Percentiles rank a stretch among this genome's conserved stretches.
These are phyloP conservation scores for Biston stratarius DNA, from an alignment of 2,888 invertebrate genomes.

Conservation along the genomic window DNA sequence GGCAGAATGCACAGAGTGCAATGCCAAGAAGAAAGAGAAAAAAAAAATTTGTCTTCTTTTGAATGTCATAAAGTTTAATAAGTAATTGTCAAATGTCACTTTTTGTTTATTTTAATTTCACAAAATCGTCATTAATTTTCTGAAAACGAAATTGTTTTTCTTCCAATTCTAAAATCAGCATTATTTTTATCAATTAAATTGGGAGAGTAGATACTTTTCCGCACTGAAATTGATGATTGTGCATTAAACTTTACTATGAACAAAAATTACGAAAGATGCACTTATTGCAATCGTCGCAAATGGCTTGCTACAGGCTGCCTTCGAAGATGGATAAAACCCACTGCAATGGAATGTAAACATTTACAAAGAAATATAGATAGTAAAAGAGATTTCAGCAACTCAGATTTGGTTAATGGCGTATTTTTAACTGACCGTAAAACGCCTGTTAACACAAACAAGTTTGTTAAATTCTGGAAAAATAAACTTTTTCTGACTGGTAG, in stretches of 20 bases:
- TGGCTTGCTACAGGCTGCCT: slow-evolving; percentile 81
- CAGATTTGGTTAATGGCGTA: slow-evolving; percentile 76
- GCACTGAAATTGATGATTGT: slow-evolving; percentile 7
- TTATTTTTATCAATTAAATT: background rate
- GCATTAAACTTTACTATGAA: slow-evolving; percentile 61
- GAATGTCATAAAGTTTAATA: too few species aligned
- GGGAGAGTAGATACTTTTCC: background rate
- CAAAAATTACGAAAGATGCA: slow-evolving; percentile 81
- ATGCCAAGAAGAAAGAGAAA: too few species aligned
- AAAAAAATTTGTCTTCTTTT: too few species aligned
- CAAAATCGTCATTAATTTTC: background rate
- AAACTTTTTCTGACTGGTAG: slow-evolving; percentile 79
- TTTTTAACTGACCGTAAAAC: slow-evolving; percentile 75
- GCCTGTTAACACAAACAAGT: slow-evolving; percentile 73
- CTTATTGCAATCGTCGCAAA: slow-evolving; percentile 79
- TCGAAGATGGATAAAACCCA: slow-evolving; percentile 81
- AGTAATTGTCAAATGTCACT: background rate
- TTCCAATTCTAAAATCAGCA: background rate
- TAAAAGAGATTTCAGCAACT: slow-evolving; percentile 75
- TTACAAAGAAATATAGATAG: slow-evolving; percentile 77
- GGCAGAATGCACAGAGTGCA: too few species aligned
- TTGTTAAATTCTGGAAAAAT: slow-evolving; percentile 82
- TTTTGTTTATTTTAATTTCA: background rate
- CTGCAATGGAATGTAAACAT: slow-evolving; percentile 81
- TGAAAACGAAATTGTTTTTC: background rate